Evolutionary conservation across 2,888 invertebrate species (phyloP).

Genomic region (Drosophila lutescens): DNA sequence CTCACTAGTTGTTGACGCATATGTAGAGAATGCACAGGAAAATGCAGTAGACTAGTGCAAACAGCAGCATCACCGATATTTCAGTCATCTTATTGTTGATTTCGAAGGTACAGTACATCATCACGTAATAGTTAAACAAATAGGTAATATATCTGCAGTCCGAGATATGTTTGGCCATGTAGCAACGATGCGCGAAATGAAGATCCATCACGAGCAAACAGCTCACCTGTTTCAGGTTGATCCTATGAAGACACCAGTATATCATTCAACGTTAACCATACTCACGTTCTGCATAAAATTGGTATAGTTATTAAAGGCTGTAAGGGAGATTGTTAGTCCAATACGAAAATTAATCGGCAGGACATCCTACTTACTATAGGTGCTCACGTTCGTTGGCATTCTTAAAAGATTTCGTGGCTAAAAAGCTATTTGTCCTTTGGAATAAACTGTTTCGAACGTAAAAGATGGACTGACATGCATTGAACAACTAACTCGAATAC

Average conservation of each 20-base stretch:
- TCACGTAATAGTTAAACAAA: constrained; percentile 37
- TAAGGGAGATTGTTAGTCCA: neutral
- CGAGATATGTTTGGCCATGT: neutral
- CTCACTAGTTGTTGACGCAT: constrained; percentile 10
- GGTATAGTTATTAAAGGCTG: neutral
- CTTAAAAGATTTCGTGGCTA: neutral
- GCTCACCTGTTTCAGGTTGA: constrained; percentile 36
- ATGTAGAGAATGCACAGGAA: constrained; percentile 6
- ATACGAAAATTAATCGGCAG: neutral
- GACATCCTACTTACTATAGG: neutral
- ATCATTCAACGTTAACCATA: neutral
- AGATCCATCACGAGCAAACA: constrained; percentile 42
- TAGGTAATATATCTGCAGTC: constrained; percentile 29
- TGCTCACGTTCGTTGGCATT: neutral
- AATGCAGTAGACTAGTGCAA: constrained; percentile 2
- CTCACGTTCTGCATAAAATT: constrained; percentile 11
- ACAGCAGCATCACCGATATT: neutral
- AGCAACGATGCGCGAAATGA: constrained; percentile 30
- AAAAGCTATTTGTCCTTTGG: neutral
- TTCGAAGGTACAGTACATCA: constrained; percentile 44
- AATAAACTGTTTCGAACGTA: neutral
- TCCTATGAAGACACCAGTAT: too few species aligned
- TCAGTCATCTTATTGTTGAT: constrained; percentile 4
- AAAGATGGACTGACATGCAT: neutral
- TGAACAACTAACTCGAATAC: constrained; percentile 1